Percentiles rank a stretch among this genome's conserved stretches.
Conservation (phyloP, 2,888 invertebrate species). For the Oxytorus armatus region DNA sequence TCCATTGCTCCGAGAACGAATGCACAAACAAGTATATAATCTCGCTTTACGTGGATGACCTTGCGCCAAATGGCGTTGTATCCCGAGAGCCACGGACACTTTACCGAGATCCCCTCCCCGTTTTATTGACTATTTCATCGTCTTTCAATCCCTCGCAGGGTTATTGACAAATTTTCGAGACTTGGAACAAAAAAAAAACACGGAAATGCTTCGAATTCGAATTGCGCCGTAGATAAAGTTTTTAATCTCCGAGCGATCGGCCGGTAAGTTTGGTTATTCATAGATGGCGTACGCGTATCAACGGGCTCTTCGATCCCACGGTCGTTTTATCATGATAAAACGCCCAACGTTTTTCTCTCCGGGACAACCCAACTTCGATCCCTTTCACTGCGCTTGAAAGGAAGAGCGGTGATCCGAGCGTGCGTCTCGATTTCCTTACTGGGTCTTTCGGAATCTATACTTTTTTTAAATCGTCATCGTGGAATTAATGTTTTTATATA, state of each 20-base stretch:
- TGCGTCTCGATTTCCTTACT: conserved; percentile 47
- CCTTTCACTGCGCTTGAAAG: conserved; percentile 68
- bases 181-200: not conserved
- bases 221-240: no score
- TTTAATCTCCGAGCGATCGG: no score
- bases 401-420: conserved; percentile 58
- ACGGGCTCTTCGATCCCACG: conserved; percentile 45
- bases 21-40: conserved; percentile 39
- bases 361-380: conserved; percentile 34
- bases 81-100: conserved; percentile 76
- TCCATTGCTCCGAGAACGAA: conserved; percentile 31
- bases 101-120: conserved; percentile 61
- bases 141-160: no score
- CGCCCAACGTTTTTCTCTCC: conserved; percentile 37
- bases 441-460: no score
- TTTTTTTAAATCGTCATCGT: no score
- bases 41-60: conserved; percentile 73
- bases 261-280: no score
- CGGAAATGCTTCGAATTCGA: no score
- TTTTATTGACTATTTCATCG: conserved; percentile 7
- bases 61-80: conserved; percentile 80
- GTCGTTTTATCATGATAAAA: conserved; percentile 45
- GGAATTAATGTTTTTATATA: no score
- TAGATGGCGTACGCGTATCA: no score
- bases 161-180: not conserved